Evolutionary conservation across 2,888 invertebrate species (phyloP), one percentile per base, ranked within the genome.

Genomic region (Clivina fossor): DNA sequence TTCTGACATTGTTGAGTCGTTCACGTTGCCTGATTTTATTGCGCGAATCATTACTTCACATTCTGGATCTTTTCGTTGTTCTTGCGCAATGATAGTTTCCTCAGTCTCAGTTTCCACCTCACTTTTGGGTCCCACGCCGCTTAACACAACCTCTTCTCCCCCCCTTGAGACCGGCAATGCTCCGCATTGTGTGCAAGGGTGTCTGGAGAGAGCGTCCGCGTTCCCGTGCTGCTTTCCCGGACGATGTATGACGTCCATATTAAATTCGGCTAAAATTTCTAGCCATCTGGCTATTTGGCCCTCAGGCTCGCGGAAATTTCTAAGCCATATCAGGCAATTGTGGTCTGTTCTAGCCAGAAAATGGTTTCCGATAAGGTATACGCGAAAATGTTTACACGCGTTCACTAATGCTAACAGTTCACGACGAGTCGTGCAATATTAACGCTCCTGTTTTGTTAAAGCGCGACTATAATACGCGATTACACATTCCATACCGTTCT

Each of bases 211-310:
- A 15, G 16, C 33, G 13, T 44, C 35, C 2, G 33, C 35, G 13
- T 43, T 53, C n/a, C 33, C 33, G 8, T 41, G 51, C 13, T n/a
- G 11, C 8, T 20, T 20, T 2, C 33, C 35, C 7, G 53, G 33
- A 9, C 53, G 35, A 22, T 53, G 32, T 44, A 22, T 15, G 8
- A 53, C 16, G 9, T 33, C 8, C 22, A 53, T 33, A 30, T 43
- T 30, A 11, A 19, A 44, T 26, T 51, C 53, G 3, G 43, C 8
- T 4, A 53, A 18, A 8, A 35, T 44, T 35, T 53, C 53, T 4
- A 53, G 15, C 53, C 44, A 53, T 13, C 53, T n/a, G 16, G 35
- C 43, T 5, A 44, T 18, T 26, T 53, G 43, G 3, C 35, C 44
- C 28, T 44, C 53, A 15, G 44, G 53, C 26, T 44, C 44, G 8